Percentiles rank a stretch among this genome's conserved stretches.
Evolutionary conservation across 2,113 vertebrate genomes (phyloP).

Genomic region (Poicephalus gulielmi): DNA sequence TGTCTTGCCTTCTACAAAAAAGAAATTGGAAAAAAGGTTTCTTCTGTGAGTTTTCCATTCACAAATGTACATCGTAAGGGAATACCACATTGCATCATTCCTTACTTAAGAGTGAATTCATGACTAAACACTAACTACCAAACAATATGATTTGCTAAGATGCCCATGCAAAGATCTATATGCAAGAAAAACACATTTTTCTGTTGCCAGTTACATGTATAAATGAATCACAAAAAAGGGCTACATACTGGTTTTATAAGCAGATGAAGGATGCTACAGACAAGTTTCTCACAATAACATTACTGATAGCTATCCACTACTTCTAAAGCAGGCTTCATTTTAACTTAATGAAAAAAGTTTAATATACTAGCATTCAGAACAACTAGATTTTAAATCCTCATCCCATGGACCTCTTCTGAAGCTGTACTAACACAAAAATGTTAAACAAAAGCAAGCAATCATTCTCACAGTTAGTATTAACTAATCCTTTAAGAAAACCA

Average conservation of each 20-base stretch:
- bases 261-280: background rate
- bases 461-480: background rate
- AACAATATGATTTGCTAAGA: background rate
- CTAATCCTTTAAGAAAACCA: background rate
- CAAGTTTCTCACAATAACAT: background rate
- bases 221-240: background rate
- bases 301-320: background rate
- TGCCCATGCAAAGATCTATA: background rate
- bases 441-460: background rate
- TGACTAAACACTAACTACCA: background rate
- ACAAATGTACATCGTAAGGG: background rate
- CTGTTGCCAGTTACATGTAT: background rate
- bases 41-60: background rate
- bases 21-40: background rate
- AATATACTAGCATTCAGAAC: background rate
- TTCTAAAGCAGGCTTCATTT: background rate
- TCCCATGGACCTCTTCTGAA: background rate
- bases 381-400: background rate
- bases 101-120: background rate
- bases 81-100: slow-evolving; percentile 46
- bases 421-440: background rate
- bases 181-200: background rate
- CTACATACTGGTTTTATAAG: background rate
- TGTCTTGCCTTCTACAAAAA: background rate
- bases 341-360: background rate